These are phyloP conservation scores for Luperina nickerlii DNA, from an alignment of 2,888 invertebrate species.

Conservation along the genomic window DNA sequence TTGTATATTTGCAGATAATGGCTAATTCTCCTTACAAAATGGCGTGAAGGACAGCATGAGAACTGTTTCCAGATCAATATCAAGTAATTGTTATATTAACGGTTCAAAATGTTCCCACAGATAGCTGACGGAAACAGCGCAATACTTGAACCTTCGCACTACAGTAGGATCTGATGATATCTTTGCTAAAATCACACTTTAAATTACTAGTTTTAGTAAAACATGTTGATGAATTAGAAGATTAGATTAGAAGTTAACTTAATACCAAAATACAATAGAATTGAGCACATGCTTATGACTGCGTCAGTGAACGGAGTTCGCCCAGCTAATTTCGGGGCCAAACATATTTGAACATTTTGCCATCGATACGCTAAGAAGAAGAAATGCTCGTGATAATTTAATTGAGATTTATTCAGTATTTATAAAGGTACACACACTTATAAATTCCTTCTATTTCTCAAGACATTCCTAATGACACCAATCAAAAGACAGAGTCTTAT, in stretches of 20 bases:
- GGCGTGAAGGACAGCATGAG: constrained; percentile 66
- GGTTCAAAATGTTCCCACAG: constrained; percentile 52
- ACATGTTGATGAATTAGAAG: not conserved
- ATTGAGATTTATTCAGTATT: not conserved
- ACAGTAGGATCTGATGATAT: constrained; percentile 22
- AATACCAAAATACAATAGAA: not conserved
- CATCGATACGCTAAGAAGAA: not conserved
- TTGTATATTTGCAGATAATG: constrained; percentile 57
- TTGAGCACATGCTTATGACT: not conserved
- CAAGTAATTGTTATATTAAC: constrained; percentile 68
- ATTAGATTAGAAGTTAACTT: not conserved
- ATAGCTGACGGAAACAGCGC: constrained; percentile 44
- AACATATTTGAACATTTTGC: not conserved
- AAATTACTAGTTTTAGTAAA: constrained; percentile 16
- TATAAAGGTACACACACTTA: not conserved
- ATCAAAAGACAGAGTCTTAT: not conserved
- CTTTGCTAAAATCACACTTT: constrained; percentile 28
- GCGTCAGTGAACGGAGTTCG: not conserved
- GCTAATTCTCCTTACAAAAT: constrained; percentile 54
- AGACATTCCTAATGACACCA: not conserved
- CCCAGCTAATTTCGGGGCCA: not conserved
- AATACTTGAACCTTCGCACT: constrained; percentile 56
- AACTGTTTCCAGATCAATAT: constrained; percentile 69
- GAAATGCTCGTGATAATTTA: not conserved
- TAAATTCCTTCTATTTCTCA: not conserved